Conservation (phyloP, 2,888 invertebrate species). For the Brachyopa scutellaris region DNA sequence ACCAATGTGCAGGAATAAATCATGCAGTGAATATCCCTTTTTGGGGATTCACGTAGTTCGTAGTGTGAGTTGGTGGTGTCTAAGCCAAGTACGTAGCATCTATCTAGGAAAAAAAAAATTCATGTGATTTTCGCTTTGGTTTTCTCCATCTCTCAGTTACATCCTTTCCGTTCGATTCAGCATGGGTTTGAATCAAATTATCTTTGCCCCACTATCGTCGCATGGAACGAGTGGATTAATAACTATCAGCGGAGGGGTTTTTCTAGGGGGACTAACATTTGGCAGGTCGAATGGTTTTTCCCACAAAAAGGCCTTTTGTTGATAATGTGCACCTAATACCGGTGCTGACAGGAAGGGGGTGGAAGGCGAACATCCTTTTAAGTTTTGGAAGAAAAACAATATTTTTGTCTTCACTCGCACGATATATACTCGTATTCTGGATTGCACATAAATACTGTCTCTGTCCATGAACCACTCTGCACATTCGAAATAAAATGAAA, state of each 20-base stretch:
- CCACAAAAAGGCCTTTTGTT: conserved; percentile 56
- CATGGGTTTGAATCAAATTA: conserved; percentile 70
- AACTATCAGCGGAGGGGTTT: neutral
- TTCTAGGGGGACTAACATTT: conserved; percentile 7
- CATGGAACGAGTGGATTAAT: conserved; percentile 53
- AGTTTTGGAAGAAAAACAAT: conserved; percentile 4
- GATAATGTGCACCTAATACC: conserved; percentile 57
- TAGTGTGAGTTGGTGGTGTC: neutral
- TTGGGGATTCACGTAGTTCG: conserved; percentile 29
- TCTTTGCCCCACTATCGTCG: conserved; percentile 46
- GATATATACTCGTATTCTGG: neutral
- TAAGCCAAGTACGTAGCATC: conserved; percentile 3
- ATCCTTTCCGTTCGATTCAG: conserved; percentile 47
- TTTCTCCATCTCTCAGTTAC: conserved; percentile 17
- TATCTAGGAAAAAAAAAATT: conserved; percentile 4
- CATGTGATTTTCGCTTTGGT: conserved; percentile 57
- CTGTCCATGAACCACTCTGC: conserved; percentile 49
- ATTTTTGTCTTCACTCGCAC: conserved; percentile 23
- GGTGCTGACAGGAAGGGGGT: conserved; percentile 43
- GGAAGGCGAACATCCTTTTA: conserved; percentile 18
- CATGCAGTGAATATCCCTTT: conserved; percentile 67
- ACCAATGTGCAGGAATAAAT: conserved; percentile 70
- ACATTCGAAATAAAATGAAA: conserved; percentile 35
- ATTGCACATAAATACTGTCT: conserved; percentile 53
- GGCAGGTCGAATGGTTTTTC: conserved; percentile 25